Base-by-base conservation (phyloP, 2,797 vertebrate genomes). In the Pelodytes ibericus region DNA sequence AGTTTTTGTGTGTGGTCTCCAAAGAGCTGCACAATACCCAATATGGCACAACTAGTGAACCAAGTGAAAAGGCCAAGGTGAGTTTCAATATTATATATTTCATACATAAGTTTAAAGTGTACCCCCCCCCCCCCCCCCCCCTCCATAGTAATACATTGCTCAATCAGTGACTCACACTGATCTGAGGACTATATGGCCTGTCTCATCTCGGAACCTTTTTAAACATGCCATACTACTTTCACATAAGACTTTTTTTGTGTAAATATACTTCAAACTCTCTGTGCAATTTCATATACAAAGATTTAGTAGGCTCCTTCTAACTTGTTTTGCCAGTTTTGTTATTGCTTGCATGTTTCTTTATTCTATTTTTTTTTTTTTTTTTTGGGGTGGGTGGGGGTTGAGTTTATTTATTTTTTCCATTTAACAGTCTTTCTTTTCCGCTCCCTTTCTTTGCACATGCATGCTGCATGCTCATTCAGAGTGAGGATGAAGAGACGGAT, bases 61-160 rank as follows among this genome's bases (percentile, higher is more conserved):
- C 95, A 83, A 99, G 97, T 53, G 96, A 98, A 91, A 99, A 99
- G 87, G 98, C 98, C 49, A 99, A 99, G 96, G 98, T 99, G 86
- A 91, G 90, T 74, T 15, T 36, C 33, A 36, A 13, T 36, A 36
- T 36, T 5, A 5, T 18, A n/a, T 31, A 20, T 29, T 51, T 51
- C 1, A 30, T 69, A 47, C n/a, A 39, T 57, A n/a, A n/a, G n/a
- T n/a, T n/a, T n/a, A n/a, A n/a, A n/a, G n/a, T n/a, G n/a, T n/a
- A n/a, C n/a, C n/a, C n/a, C n/a, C n/a, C n/a, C n/a, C n/a, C n/a
- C n/a, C n/a, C n/a, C n/a, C n/a, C n/a, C n/a, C n/a, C n/a, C n/a
- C n/a, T n/a, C n/a, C n/a, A n/a, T n/a, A n/a, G n/a, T n/a, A n/a
- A n/a, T n/a, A n/a, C n/a, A n/a, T n/a, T n/a, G n/a, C n/a, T n/a